Evolutionary conservation across 2,888 invertebrate genomes (phyloP), one percentile per base, ranked within the genome.

Genomic region (Clanis bilineata): DNA sequence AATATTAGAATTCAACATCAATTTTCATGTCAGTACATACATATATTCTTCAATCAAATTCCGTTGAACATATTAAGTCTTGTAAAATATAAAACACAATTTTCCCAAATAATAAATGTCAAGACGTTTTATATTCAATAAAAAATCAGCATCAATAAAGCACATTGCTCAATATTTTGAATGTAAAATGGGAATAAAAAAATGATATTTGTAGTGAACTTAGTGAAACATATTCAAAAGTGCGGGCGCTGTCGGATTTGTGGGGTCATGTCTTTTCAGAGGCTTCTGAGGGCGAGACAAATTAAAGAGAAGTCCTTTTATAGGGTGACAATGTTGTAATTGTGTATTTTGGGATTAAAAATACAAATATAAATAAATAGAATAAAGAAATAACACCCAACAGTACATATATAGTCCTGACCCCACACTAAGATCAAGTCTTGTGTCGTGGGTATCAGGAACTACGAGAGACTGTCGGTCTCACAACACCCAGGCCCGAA

Each of bases 231-330:
- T 70, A 71, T 68, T 71, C 72, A 73, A 71, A 78, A 77, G 77
- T 76, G 76, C 74, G 74, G 74, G 69, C 66, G 69, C 73, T 74
- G 74, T 74, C 70, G 65, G 70, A 77, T 70, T 72, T 73, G 76
- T 72, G 73, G 73, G 75, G 76, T 78, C 82, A 82, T 79, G 79
- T 80, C 83, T 77, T 82, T 83, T 79, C 79, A 82, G 70, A 73
- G 76, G 73, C 77, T 80, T 74, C 73, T 62, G 76, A 81, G 79
- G 77, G 76, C 74, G 77, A 77, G 79, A 80, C 79, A 83, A 85
- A 84, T 85, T 82, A 83, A 82, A 83, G 74, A 76, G 82, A 76
- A 83, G 76, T 80, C 79, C 77, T 80, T 69, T 67, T 67, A 70
- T 74, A 67, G 60, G 66, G 73, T 74, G 69, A 69, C 80, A 66